A percentile compares a stretch with the other conserved stretches of the same genome.
These are phyloP conservation scores for Mus caroli DNA, from an alignment of 2,797 vertebrate species.

Conservation along the genomic window DNA sequence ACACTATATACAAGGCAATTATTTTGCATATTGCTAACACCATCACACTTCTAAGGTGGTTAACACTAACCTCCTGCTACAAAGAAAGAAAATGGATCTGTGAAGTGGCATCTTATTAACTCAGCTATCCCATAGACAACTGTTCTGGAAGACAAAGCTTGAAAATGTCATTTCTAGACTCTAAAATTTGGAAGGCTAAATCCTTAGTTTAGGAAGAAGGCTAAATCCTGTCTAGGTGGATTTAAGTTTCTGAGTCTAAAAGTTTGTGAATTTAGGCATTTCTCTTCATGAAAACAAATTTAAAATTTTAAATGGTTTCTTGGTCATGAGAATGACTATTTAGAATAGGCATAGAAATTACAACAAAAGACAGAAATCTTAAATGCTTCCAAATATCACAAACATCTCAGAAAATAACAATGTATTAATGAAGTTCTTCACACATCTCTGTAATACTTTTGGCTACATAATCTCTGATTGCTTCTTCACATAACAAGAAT, in stretches of 20 bases:
- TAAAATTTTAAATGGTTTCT: slow-evolving; percentile 53
- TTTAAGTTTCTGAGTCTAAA: slow-evolving; percentile 28
- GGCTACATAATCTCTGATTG: not conserved
- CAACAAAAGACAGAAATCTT: slow-evolving; percentile 8
- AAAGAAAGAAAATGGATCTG: not conserved
- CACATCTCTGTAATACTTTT: not conserved
- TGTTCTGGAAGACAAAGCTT: not conserved
- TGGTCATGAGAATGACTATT: slow-evolving; percentile 46
- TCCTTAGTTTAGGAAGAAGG: not conserved
- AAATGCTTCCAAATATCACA: slow-evolving; percentile 10
- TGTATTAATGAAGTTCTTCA: slow-evolving; percentile 14
- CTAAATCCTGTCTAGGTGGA: not conserved
- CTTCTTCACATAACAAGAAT: slow-evolving; percentile 3
- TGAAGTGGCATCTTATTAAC: not conserved
- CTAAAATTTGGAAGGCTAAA: not conserved
- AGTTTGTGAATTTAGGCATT: not conserved
- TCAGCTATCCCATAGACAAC: not conserved
- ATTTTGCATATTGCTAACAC: not conserved
- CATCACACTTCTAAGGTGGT: not conserved
- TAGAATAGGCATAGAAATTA: slow-evolving; percentile 57
- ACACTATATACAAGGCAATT: not conserved
- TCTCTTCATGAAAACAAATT: not conserved
- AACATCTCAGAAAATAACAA: not conserved
- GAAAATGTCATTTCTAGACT: not conserved
- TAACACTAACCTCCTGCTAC: not conserved